These are phyloP conservation scores for Apamea sordens DNA, from an alignment of 2,888 invertebrate genomes.

Conservation along the genomic window DNA sequence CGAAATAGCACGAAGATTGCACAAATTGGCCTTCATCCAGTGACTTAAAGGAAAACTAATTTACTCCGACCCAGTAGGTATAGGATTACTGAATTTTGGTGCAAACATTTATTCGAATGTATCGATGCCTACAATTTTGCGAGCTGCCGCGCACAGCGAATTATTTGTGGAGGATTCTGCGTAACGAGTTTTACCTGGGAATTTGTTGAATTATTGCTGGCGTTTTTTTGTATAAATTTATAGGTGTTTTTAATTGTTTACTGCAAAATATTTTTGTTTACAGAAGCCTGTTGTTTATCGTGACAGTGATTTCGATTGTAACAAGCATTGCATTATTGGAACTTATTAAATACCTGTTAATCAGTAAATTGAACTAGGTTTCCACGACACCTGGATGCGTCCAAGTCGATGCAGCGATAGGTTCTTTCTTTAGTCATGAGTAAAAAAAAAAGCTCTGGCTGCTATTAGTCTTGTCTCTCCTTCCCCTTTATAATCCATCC, in stretches of 20 bases:
- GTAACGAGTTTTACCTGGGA: conserved; percentile 50
- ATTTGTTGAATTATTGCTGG: conserved; percentile 47
- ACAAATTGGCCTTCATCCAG: conserved; percentile 64
- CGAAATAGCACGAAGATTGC: conserved; percentile 61
- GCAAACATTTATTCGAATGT: conserved; percentile 52
- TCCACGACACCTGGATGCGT: too few species aligned
- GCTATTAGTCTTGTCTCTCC: too few species aligned
- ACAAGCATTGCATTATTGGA: not conserved
- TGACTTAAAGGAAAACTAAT: conserved; percentile 60
- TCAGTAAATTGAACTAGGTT: too few species aligned
- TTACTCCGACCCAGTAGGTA: conserved; percentile 35
- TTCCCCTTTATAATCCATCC: too few species aligned
- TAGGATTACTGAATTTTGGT: conserved; percentile 48
- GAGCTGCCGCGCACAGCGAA: conserved; percentile 15
- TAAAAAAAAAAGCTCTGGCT: too few species aligned
- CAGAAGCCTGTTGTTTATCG: not conserved
- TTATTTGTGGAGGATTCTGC: conserved; percentile 37
- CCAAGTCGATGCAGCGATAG: too few species aligned
- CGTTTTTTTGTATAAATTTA: conserved; percentile 19
- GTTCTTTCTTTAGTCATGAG: too few species aligned
- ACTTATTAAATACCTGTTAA: not conserved
- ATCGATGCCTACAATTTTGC: conserved; percentile 42
- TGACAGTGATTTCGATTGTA: not conserved
- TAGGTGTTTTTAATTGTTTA: conserved; percentile 27
- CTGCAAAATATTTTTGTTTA: conserved; percentile 3